Conservation (phyloP, 2,888 invertebrate genomes). For the Parnassius smintheus region DNA sequence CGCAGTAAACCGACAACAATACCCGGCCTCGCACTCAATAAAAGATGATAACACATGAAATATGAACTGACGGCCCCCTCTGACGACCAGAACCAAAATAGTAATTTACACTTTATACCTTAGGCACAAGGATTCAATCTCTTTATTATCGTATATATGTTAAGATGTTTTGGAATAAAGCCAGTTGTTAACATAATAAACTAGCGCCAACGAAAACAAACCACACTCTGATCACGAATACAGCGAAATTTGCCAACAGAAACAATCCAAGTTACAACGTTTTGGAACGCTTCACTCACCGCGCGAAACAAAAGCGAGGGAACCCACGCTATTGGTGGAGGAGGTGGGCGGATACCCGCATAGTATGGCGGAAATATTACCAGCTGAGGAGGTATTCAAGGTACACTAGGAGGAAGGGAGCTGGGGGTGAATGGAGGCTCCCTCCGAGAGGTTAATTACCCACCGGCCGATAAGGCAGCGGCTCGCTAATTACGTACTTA, state of each 20-base stretch:
- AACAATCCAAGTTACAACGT: constrained; percentile 73
- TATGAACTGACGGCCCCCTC: constrained; percentile 77
- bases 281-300: constrained; percentile 67
- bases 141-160: constrained; percentile 29
- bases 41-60: constrained; percentile 81
- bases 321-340: constrained; percentile 75
- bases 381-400: constrained; percentile 74
- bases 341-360: constrained; percentile 74
- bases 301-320: constrained; percentile 80
- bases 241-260: constrained; percentile 75
- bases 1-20: constrained; percentile 78
- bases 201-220: constrained; percentile 72
- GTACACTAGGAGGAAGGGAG: constrained; percentile 57
- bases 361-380: constrained; percentile 81
- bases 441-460: constrained; percentile 78
- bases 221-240: constrained; percentile 66
- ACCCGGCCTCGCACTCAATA: constrained; percentile 78
- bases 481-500: constrained; percentile 81
- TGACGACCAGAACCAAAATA: constrained; percentile 32
- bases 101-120: constrained; percentile 36
- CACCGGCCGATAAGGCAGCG: constrained; percentile 80
- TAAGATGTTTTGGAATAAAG: constrained; percentile 50
- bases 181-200: constrained; percentile 61
- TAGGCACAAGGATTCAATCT: constrained; percentile 37
- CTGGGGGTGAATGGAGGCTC: constrained; percentile 41